Base-by-base conservation (phyloP, 1,140 invertebrate species). In the Steinernema feltiae region DNA sequence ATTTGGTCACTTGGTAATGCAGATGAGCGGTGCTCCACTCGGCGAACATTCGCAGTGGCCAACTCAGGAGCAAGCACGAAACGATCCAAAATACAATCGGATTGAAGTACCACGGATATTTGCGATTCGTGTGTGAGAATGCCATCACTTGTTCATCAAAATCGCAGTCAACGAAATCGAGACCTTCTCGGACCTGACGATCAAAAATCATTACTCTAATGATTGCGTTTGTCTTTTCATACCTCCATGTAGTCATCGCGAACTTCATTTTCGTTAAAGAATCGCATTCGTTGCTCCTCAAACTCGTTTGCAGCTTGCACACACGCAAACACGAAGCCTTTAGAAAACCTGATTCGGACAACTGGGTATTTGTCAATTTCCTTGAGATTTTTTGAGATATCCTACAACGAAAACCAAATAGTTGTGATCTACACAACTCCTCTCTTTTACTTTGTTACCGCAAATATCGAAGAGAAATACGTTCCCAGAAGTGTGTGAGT, bases 231-330 rank as follows among this genome's bases (percentile, higher is more conserved):
- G 71, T 32, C 35, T 27, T 15, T 46, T 7, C 92, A 87, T 90
- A 93, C 93, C 88, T 94, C 93, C 91, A 94, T 92, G 86, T 93
- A 94, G 86, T 94, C 92, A 83, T 94, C 93, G 69, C 91, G 90
- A 21, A 91, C 85, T 87, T 93, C 92, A 87, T 93, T 90, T 72
- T 93, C 92, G 71, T 88, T 90, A 82, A 93, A 94, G 87, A 94
- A 94, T 79, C 91, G 87, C 17, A 91, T 90, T 77, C 93, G 88
- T 82, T 93, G 92, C 79, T 93, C 92, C 84, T 94, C 92, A 83
- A 94, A 94, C 87, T 92, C 92, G 82, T 89, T 91, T 1, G 92
- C 92, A 0, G 92, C 91, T 79, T 92, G 91, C 63, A 91, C 89
- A 82, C 92, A 92, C 17, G 92, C 91, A 83, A 93, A 94, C 0